Evolutionary conservation across 2,888 invertebrate genomes (phyloP).

Genomic region (Galerucella nymphaeae): DNA sequence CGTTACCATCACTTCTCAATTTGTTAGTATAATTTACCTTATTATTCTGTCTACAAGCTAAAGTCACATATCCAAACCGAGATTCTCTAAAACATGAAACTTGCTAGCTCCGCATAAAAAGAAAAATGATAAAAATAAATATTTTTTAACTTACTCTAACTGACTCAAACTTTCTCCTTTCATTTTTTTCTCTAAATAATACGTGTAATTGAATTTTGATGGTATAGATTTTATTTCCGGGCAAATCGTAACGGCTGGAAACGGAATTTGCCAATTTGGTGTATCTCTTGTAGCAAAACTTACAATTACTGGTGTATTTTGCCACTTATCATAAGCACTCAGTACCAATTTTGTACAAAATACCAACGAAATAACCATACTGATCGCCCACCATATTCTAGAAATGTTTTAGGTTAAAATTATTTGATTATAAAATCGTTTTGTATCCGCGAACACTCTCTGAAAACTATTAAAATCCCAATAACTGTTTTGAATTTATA

Average conservation of each 20-base stretch:
- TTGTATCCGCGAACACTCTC: not conserved
- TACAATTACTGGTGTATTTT: conserved; percentile 76
- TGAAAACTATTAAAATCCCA: not conserved
- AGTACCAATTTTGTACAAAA: conserved; percentile 69
- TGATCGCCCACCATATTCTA: conserved; percentile 73
- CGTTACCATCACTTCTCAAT: not conserved
- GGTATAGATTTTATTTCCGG: conserved; percentile 40
- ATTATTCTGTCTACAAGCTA: conserved; percentile 36
- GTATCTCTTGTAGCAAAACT: conserved; percentile 78
- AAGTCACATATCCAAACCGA: conserved; percentile 41
- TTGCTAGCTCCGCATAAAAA: not conserved
- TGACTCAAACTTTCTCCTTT: conserved; percentile 24
- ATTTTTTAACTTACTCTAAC: conserved; percentile 39
- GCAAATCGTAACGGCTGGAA: conserved; percentile 55
- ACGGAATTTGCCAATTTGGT: conserved; percentile 70
- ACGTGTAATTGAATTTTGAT: conserved; percentile 39
- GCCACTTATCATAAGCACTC: conserved; percentile 77
- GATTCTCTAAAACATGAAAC: conserved; percentile 18
- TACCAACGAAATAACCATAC: conserved; percentile 61
- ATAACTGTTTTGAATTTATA: not conserved
- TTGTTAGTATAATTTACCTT: conserved; percentile 21
- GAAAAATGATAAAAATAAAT: not conserved
- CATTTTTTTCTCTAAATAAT: conserved; percentile 31
- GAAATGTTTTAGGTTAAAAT: conserved; percentile 43
- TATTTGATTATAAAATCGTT: not conserved